Evolutionary conservation across 2,888 invertebrate genomes (phyloP), one percentile per base, ranked within the genome.

Genomic region (Apoda limacodes): DNA sequence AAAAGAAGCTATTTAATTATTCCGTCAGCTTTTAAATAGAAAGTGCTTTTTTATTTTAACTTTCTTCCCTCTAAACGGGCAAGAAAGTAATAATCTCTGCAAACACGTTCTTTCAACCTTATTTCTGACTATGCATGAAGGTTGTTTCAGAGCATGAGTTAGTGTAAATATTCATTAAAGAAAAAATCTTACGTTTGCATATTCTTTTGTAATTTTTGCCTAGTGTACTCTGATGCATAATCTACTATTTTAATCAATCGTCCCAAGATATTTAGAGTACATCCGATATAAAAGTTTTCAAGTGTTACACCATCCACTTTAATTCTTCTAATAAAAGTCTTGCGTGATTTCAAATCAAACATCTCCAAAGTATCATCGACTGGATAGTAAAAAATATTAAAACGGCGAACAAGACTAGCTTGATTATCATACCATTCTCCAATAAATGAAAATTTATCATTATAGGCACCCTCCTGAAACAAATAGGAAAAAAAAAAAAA

Each of bases 371-470:
- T 88, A 47, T 86, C 85, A 60, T 95, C 94, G 27, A 76, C 81
- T 2, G 89, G 87, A 62, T 87, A 93, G 60, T 84, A 95, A 48
- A 88, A 88, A 26, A 95, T 68, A 50, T 87, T 83, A 62, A 92
- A 95, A 39, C 86, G 86, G 48, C 90, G 87, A 12, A 87, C 69
- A 9, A 90, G 82, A 22, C 86, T 86, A 0, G 92, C 88, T 50
- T 90, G 87, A 45, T 87, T 85, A 59, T 95, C 95, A 56, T 88
- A 93, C 94, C 94, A 96, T 74, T 95, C 93, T 2, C 90, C 90
- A 35, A 86, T 63, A 64, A 92, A 92, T 4, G 82, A 66, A 45
- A 83, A 75, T 58, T 82, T 83, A 33, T 84, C 82, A 34, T 50
- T 71, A 48, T 81, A 85, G 23, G 82, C 72, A 33, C 74, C 82